These are phyloP conservation scores for Acanthurus tractus DNA, from an alignment of 2,797 vertebrate species.

Conservation along the genomic window DNA sequence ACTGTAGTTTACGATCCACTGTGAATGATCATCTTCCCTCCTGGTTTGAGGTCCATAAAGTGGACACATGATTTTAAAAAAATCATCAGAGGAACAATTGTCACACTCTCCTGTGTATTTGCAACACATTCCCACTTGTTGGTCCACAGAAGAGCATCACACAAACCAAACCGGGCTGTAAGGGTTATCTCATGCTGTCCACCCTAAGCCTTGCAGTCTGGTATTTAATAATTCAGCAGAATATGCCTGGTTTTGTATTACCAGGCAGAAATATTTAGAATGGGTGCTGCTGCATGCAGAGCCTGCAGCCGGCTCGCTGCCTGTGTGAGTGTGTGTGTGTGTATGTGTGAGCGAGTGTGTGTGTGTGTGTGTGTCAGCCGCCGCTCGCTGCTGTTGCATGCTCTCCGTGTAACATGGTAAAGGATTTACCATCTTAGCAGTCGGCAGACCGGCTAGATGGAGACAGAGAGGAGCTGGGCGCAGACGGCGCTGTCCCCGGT, in stretches of 20 bases:
- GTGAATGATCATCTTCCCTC: neutral
- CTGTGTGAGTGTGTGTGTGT: slow-evolving; percentile 22
- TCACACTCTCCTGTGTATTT: slow-evolving; percentile 22
- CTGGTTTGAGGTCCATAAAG: slow-evolving; percentile 8
- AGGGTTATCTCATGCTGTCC: slow-evolving; percentile 54
- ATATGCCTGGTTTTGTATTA: slow-evolving; percentile 74
- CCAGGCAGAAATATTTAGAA: slow-evolving; percentile 67
- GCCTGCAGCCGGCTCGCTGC: slow-evolving; percentile 35
- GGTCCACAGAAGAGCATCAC: slow-evolving; percentile 27
- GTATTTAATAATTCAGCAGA: slow-evolving; percentile 70
- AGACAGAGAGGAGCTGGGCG: slow-evolving; percentile 29
- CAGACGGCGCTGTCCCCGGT: slow-evolving; percentile 52
- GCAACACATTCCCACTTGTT: slow-evolving; percentile 66
- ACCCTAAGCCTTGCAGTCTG: slow-evolving; percentile 47
- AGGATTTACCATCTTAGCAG: slow-evolving; percentile 37
- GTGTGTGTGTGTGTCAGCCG: slow-evolving; percentile 17
- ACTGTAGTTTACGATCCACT: slow-evolving; percentile 33
- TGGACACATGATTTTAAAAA: slow-evolving; percentile 9
- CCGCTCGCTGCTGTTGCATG: slow-evolving; percentile 44
- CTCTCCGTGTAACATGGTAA: slow-evolving; percentile 26
- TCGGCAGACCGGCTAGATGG: slow-evolving; percentile 20
- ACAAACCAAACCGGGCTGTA: slow-evolving; percentile 16
- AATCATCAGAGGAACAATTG: neutral
- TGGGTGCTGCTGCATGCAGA: slow-evolving; percentile 54
- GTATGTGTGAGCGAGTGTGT: slow-evolving; percentile 22